Conservation (phyloP, 2,113 vertebrate species). For the Dasyprocta punctata region DNA sequence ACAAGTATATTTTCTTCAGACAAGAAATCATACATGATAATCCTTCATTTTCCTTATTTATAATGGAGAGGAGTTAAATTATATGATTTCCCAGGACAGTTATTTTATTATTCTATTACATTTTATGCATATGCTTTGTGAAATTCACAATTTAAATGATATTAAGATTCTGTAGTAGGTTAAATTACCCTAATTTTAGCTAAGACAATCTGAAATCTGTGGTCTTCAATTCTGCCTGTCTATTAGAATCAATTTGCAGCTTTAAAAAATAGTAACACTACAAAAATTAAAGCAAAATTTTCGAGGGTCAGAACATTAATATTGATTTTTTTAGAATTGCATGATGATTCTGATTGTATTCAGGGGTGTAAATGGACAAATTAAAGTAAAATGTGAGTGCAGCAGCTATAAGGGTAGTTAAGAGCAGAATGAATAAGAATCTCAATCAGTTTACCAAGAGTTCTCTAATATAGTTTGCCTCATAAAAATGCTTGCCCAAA, state of each 20-base stretch:
- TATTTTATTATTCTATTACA: conserved; percentile 54
- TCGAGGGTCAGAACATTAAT: neutral
- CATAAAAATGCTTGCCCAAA: neutral
- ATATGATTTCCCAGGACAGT: conserved; percentile 1
- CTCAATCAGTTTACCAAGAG: neutral
- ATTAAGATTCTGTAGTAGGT: neutral
- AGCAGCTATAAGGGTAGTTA: neutral
- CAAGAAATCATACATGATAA: neutral
- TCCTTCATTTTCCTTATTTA: neutral
- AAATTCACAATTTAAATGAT: conserved; percentile 45
- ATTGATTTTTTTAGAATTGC: neutral
- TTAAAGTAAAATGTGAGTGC: neutral
- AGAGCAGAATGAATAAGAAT: neutral
- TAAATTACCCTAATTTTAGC: conserved; percentile 18
- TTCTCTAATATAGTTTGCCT: neutral
- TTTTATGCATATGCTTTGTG: neutral
- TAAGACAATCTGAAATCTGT: neutral
- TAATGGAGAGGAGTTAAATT: neutral
- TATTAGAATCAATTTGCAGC: neutral
- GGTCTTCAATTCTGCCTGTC: neutral
- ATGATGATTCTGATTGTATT: neutral
- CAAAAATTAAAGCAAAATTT: neutral
- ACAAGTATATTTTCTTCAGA: neutral
- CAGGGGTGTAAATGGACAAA: neutral
- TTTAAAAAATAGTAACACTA: neutral